Evolutionary conservation across 2,797 vertebrate species (phyloP).

Genomic region (Poliocrania exsul): DNA sequence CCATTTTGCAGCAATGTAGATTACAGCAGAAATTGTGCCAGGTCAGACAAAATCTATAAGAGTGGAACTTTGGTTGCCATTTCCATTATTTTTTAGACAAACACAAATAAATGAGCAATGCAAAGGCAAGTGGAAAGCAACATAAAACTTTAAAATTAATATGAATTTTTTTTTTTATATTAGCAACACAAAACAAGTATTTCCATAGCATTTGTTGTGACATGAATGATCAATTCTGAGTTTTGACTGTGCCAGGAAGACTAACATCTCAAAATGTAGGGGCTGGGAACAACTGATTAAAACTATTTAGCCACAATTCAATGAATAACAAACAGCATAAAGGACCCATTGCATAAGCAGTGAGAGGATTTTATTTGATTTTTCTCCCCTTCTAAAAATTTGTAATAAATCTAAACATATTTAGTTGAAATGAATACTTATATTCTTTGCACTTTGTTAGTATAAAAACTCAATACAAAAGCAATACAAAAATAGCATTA

Average conservation of each 20-base stretch:
- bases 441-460: background rate
- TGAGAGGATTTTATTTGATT: background rate
- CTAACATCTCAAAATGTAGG: background rate
- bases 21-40: background rate
- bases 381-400: background rate
- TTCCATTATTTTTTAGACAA: background rate
- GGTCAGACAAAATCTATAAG: background rate
- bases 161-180: background rate
- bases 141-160: background rate
- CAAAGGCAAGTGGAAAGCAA: background rate
- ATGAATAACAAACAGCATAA: background rate
- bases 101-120: fast-evolving
- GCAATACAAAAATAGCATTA: background rate
- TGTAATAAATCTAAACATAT: background rate
- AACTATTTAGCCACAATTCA: background rate
- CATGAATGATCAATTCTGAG: background rate
- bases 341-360: background rate
- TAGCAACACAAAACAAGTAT: background rate
- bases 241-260: background rate
- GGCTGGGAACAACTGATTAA: background rate
- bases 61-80: background rate
- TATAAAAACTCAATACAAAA: background rate
- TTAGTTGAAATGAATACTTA: background rate
- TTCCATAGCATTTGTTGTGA: background rate
- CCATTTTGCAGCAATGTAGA: background rate